phyloP scores from a whole-genome alignment of 2,888 invertebrate species.

The Drosophila niveifrons region DNA sequence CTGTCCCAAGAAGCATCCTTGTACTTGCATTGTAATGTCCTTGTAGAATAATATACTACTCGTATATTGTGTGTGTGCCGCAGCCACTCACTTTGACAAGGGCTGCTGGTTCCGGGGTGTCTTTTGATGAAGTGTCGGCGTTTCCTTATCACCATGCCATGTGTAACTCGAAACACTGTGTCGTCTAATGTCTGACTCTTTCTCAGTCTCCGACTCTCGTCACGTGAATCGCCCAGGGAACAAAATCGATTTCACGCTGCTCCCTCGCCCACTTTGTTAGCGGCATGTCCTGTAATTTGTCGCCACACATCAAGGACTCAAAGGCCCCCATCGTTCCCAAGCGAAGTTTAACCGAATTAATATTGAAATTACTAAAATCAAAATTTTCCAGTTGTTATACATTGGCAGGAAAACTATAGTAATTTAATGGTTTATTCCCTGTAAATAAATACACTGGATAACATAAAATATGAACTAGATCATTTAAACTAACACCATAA shows the following conservation, averaged over 20 bases:
- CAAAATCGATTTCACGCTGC: conserved; percentile 73
- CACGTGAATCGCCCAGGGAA: conserved; percentile 57
- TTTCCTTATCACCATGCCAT: conserved; percentile 76
- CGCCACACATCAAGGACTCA: conserved; percentile 41
- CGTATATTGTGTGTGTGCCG: not conserved
- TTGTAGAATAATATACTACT: not conserved
- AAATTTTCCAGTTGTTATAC: not conserved
- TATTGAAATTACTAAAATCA: conserved; percentile 1
- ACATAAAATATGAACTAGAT: conserved; percentile 1
- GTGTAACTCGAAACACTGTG: conserved; percentile 67
- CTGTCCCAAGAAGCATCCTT: not conserved
- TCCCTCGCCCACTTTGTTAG: conserved; percentile 31
- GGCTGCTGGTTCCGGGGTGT: conserved; percentile 56
- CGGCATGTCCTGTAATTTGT: conserved; percentile 74
- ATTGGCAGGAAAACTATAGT: not conserved
- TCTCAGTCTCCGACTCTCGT: conserved; percentile 39
- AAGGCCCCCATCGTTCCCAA: not conserved
- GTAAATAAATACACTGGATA: conserved; percentile 3
- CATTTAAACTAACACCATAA: conserved; percentile 28
- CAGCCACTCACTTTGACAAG: conserved; percentile 32
- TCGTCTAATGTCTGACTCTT: conserved; percentile 40
- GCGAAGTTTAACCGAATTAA: not conserved
- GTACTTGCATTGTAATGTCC: conserved; percentile 14
- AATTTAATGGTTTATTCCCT: conserved; percentile 42
- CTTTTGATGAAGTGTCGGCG: conserved; percentile 55